These are phyloP conservation scores for Tetrao urogallus DNA, from an alignment of 2,113 vertebrate species.

Conservation along the genomic window DNA sequence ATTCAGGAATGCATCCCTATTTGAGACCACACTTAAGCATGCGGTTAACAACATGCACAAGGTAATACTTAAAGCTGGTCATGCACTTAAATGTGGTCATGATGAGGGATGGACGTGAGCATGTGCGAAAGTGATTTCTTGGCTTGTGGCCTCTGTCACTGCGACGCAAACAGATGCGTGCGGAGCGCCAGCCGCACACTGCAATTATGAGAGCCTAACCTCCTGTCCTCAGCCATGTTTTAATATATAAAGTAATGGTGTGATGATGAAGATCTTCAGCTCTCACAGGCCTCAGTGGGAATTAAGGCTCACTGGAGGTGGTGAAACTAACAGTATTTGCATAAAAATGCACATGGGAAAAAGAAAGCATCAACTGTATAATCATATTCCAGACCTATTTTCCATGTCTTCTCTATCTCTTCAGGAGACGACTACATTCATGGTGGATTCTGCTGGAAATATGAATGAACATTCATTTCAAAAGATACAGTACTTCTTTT, in stretches of 20 bases:
- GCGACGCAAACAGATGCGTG: neutral
- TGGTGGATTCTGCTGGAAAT: neutral
- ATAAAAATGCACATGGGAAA: slow-evolving; percentile 59
- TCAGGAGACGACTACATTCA: neutral
- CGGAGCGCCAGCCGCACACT: neutral
- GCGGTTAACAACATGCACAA: neutral
- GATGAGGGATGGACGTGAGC: neutral
- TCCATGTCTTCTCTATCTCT: neutral
- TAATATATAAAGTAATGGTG: neutral
- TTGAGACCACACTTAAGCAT: neutral
- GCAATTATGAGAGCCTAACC: neutral
- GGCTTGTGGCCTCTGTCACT: neutral
- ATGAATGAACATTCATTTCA: neutral
- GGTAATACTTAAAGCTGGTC: neutral
- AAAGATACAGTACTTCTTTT: neutral
- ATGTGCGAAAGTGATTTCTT: neutral
- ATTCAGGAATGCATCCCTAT: slow-evolving; percentile 53
- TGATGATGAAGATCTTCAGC: slow-evolving; percentile 21
- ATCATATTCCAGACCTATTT: slow-evolving; percentile 2
- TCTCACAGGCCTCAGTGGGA: slow-evolving; percentile 24
- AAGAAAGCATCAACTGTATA: neutral
- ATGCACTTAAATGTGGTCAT: neutral
- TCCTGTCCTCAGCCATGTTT: neutral
- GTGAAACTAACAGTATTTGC: slow-evolving; percentile 32
- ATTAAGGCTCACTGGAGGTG: slow-evolving; percentile 40